Percentiles rank a stretch among this genome's conserved stretches.
Evolutionary conservation across 2,113 vertebrate genomes (phyloP).

Genomic region (Saimiri boliviensis): DNA sequence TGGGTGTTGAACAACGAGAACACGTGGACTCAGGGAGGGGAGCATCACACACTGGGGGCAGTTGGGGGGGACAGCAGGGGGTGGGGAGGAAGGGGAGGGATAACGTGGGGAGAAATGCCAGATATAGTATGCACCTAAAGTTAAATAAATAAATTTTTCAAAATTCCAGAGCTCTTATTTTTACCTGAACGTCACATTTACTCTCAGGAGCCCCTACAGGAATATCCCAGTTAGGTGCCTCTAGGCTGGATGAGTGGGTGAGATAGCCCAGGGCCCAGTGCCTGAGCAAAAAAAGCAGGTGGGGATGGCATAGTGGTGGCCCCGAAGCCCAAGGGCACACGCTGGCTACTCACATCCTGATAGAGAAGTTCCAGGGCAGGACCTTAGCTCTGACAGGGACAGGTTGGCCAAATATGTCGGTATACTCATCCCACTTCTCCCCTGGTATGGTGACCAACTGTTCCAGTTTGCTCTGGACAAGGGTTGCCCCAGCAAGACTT

Average conservation of each 20-base stretch:
- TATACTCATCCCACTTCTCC: neutral
- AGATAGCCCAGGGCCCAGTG: neutral
- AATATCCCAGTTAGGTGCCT: neutral
- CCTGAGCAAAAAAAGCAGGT: neutral
- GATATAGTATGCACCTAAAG: too few relatives aligned
- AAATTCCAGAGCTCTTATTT: neutral
- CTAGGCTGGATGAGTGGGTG: neutral
- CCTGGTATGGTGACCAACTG: neutral
- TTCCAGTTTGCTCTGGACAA: neutral
- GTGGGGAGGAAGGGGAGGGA: too few relatives aligned
- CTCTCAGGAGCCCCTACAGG: neutral
- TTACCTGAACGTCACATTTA: neutral
- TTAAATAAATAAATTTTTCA: too few relatives aligned
- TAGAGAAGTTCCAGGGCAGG: neutral
- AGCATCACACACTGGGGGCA: too few relatives aligned
- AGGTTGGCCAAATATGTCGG: fast-evolving
- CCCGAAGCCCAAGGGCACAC: neutral
- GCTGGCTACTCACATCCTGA: neutral
- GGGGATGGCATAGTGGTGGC: neutral
- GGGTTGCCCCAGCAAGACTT: neutral
- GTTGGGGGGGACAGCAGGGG: too few relatives aligned
- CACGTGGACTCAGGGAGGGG: too few relatives aligned
- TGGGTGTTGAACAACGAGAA: too few relatives aligned
- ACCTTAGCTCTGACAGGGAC: too few relatives aligned
- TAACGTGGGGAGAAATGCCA: too few relatives aligned